Evolutionary conservation across 2,888 invertebrate genomes (phyloP).

Genomic region (Drosophila paracracens): DNA sequence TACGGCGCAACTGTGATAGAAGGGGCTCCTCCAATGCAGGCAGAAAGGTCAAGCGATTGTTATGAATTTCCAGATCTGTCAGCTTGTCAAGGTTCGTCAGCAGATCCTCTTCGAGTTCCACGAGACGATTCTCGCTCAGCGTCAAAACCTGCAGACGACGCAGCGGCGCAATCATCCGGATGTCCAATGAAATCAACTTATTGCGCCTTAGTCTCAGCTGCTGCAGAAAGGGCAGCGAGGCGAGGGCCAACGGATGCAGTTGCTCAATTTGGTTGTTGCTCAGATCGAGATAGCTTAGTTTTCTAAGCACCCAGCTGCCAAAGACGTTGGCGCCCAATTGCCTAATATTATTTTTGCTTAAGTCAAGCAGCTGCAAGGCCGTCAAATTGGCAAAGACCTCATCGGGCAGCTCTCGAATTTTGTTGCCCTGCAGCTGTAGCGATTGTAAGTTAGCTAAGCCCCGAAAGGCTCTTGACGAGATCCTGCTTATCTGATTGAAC

Average conservation of each 20-base stretch:
- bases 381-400: slow-evolving; percentile 73
- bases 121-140: slow-evolving; percentile 77
- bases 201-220: slow-evolving; percentile 79
- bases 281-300: slow-evolving; percentile 68
- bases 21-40: slow-evolving; percentile 62
- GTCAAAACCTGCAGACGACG: slow-evolving; percentile 75
- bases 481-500: slow-evolving; percentile 67
- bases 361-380: slow-evolving; percentile 68
- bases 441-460: slow-evolving; percentile 68
- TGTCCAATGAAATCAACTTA: slow-evolving; percentile 69
- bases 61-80: slow-evolving; percentile 75
- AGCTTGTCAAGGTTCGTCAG: slow-evolving; percentile 61
- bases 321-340: slow-evolving; percentile 66
- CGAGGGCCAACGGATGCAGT: slow-evolving; percentile 73
- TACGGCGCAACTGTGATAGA: slow-evolving; percentile 62
- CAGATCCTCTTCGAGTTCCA: slow-evolving; percentile 66
- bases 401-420: slow-evolving; percentile 65
- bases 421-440: slow-evolving; percentile 74
- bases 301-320: slow-evolving; percentile 59
- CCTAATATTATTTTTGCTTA: slow-evolving; percentile 73
- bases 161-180: slow-evolving; percentile 78
- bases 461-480: slow-evolving; percentile 65
- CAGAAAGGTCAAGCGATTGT: slow-evolving; percentile 82
- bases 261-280: slow-evolving; percentile 70
- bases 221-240: slow-evolving; percentile 71